Base-by-base conservation (phyloP, 2,113 vertebrate species). In the Sprattus sprattus region DNA sequence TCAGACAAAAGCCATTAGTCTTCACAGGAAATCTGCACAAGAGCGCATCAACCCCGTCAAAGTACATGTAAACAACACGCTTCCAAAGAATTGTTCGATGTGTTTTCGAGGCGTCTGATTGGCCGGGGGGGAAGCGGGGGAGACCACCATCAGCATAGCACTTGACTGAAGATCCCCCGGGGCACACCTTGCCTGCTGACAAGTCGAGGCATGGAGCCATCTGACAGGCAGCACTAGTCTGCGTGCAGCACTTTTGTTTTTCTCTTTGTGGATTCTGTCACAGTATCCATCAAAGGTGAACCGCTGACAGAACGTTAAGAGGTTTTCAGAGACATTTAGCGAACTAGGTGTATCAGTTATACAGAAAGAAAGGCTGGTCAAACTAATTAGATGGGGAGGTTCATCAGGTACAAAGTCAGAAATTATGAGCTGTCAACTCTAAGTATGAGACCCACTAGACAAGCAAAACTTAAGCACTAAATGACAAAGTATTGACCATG, bases 131-230 rank as follows among this genome's bases (percentile, higher is more conserved):
- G 57, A 85, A 88, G 86, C 84, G 86, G 45, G 50, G 47, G 60
- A 75, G 7, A 81, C 13, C 64, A 52, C 82, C 80, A 83, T 78
- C 81, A 84, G 81, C 81, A 81, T 75, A 28, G 50, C 45, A 22
- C 83, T 84, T 86, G 81, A 84, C 4, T 28, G n/a, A 75, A 87
- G 25, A 84, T 45, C 85, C 82, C 82, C 57, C 1, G 20, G 15
- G 45, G 78, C 84, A 87, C 57, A 49, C 82, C 83, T 86, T 60
- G 83, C 81, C 85, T 46, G 81, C 67, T 81, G 85, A 45, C 88
- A 86, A 85, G 89, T 88, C 46, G 2, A 50, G 86, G 47, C 87
- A 82, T 54, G 88, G 81, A 87, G 64, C 32, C 4, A 67, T 83
- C 86, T 44, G 47, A 86, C 84, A 87, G 82, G 45, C 64, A 83